phyloP scores from a whole-genome alignment of 92 coral and sea anemone species.

The Siderastrea radians region DNA sequence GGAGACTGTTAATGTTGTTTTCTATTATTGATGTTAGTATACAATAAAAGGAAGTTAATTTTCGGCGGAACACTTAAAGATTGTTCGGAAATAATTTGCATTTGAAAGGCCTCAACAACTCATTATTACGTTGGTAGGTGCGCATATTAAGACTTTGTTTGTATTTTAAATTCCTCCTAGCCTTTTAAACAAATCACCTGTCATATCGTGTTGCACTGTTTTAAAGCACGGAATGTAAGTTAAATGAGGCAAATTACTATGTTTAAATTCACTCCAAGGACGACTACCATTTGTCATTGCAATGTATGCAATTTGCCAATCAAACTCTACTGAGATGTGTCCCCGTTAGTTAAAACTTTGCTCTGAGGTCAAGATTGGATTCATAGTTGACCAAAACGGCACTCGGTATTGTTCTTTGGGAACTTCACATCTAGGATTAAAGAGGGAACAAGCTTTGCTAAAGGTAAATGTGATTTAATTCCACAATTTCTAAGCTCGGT shows the following conservation, averaged over 20 bases:
- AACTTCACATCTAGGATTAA: background rate
- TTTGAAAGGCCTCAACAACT: conserved; percentile 20
- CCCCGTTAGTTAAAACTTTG: background rate
- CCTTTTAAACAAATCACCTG: conserved; percentile 28
- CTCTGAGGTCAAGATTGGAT: background rate
- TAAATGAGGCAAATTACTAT: background rate
- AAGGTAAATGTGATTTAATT: conserved; percentile 17
- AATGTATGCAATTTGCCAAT: background rate
- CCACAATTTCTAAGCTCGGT: background rate
- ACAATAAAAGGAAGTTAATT: background rate
- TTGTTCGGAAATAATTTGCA: conserved; percentile 15
- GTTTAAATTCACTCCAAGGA: background rate
- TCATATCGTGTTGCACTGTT: conserved; percentile 7
- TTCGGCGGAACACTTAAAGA: background rate
- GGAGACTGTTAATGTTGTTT: background rate
- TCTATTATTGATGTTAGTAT: background rate
- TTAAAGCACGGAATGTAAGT: conserved; percentile 15
- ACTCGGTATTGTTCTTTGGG: background rate
- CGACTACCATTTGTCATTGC: background rate
- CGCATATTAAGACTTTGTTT: conserved; percentile 6
- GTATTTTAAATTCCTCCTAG: conserved; percentile 15
- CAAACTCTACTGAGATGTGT: background rate
- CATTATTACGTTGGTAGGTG: conserved; percentile 14
- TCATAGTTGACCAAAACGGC: background rate
- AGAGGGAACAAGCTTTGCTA: conserved; percentile 5